phyloP scores from a whole-genome alignment of 2,797 vertebrate species.

The Propithecus deckenii region DNA sequence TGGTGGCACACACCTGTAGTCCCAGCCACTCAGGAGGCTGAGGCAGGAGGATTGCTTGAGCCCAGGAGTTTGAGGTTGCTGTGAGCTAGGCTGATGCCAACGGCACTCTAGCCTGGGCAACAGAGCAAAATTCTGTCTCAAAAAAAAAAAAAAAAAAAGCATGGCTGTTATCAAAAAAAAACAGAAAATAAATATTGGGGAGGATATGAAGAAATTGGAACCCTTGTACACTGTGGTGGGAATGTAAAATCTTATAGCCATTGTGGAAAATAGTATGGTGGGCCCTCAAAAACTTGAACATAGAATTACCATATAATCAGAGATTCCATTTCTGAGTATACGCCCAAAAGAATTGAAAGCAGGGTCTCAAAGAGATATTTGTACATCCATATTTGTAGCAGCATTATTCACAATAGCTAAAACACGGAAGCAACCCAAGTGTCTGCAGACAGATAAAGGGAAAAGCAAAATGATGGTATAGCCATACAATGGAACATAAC shows the following conservation, averaged over 20 bases:
- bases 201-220: background rate
- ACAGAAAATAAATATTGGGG: background rate
- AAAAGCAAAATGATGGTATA: background rate
- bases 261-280: background rate
- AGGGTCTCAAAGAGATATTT: background rate
- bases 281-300: background rate
- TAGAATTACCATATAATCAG: background rate
- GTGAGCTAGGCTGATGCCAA: too few relatives aligned
- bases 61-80: too few relatives aligned
- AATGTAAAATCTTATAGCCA: background rate
- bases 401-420: background rate
- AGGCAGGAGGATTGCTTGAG: too few relatives aligned
- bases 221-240: background rate
- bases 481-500: background rate
- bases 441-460: background rate
- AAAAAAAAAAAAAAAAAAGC: background rate
- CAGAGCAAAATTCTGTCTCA: too few relatives aligned
- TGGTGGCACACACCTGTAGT: too few relatives aligned
- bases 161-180: background rate
- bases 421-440: background rate
- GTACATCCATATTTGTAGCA: background rate
- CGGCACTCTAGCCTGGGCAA: too few relatives aligned
- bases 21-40: too few relatives aligned
- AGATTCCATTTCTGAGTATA: background rate
- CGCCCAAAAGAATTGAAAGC: background rate